Evolutionary conservation across 2,797 vertebrate species (phyloP).

Genomic region (Steatocranus sp.): DNA sequence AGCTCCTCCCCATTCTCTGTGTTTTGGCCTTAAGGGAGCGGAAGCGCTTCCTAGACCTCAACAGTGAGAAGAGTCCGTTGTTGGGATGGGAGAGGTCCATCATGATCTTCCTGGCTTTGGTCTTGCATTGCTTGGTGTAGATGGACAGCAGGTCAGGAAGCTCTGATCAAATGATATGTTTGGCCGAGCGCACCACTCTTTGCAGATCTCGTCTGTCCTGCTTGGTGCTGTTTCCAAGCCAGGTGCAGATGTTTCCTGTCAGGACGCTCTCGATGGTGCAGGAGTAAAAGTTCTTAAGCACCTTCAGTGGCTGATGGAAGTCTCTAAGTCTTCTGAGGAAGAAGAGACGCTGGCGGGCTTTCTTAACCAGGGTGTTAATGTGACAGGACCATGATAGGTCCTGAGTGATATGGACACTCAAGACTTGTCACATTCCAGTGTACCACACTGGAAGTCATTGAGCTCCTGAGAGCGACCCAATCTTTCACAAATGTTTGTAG

Average conservation of each 20-base stretch:
- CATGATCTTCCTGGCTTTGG: neutral
- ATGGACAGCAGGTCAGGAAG: neutral
- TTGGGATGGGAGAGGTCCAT: neutral
- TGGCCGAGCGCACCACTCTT: neutral
- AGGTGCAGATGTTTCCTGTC: neutral
- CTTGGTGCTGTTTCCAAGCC: neutral
- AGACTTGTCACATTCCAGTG: neutral
- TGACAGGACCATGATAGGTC: neutral
- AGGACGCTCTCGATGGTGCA: neutral
- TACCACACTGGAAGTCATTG: neutral
- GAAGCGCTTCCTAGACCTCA: neutral
- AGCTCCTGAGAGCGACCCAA: neutral
- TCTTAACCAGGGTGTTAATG: neutral
- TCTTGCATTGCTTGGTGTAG: neutral
- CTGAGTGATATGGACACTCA: neutral
- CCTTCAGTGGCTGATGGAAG: neutral
- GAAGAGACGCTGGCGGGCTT: neutral
- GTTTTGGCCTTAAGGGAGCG: neutral
- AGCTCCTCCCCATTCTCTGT: neutral
- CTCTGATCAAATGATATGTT: neutral
- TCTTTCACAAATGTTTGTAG: neutral
- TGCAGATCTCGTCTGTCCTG: neutral
- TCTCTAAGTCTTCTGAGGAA: neutral
- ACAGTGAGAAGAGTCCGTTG: neutral
- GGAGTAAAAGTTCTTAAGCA: neutral